Evolutionary conservation across 2,113 vertebrate species (phyloP).

Genomic region (Climacteris rufus): DNA sequence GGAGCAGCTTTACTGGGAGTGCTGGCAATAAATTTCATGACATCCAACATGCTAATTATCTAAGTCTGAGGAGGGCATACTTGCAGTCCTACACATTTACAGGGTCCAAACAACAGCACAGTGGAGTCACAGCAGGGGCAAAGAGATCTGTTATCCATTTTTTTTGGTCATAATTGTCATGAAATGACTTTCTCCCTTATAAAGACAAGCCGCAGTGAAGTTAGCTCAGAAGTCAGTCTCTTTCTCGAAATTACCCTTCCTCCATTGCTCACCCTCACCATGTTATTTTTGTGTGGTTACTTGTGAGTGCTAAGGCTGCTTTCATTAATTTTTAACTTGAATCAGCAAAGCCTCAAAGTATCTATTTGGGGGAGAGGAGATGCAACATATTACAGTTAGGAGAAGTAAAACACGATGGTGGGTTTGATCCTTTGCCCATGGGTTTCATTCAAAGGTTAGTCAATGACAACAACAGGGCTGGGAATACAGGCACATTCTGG

Average conservation of each 20-base stretch:
- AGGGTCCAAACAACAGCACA: not conserved
- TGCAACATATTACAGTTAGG: not conserved
- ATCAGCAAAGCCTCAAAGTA: conserved; percentile 43
- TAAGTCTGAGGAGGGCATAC: not conserved
- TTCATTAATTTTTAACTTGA: conserved; percentile 61
- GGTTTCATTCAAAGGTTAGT: conserved; percentile 20
- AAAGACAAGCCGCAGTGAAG: not conserved
- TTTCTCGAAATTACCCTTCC: not conserved
- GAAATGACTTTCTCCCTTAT: not conserved
- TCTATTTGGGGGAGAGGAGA: conserved; percentile 23
- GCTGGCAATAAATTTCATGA: not conserved
- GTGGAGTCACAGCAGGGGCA: not conserved
- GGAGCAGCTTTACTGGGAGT: not conserved
- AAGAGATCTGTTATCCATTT: not conserved
- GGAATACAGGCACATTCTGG: not conserved
- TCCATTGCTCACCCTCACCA: not conserved
- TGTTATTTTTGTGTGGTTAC: conserved; percentile 35
- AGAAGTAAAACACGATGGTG: not conserved
- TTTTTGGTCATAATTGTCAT: not conserved
- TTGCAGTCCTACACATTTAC: not conserved
- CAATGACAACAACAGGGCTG: not conserved
- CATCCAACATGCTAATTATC: not conserved
- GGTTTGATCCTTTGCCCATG: not conserved
- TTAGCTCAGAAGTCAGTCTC: not conserved
- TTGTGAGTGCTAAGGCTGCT: conserved; percentile 18